Base-by-base conservation (phyloP, 2,888 invertebrate genomes). In the Agrotis clavis region DNA sequence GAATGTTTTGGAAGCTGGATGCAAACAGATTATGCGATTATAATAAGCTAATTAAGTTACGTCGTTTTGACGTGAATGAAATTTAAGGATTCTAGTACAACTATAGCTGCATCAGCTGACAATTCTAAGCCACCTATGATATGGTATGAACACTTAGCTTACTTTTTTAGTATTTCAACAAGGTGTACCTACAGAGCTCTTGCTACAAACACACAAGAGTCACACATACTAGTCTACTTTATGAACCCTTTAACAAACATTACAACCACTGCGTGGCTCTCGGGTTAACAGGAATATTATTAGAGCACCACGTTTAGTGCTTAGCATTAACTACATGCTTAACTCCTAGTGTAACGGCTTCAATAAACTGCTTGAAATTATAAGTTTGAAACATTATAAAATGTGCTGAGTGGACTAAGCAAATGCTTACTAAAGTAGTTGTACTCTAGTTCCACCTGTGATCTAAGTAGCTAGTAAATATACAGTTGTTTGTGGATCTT, bases 1-100 rank as follows among this genome's bases (percentile, higher is more conserved):
- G 21, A 60, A 70, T 83, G 76, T 69, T 82, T 72, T 57, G 67
- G 65, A 45, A 41, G 54, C 53, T 50, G 57, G 41, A 66, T 79
- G 60, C 50, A 66, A 48, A 61, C n/a, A 61, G 30, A 69, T 66
- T 77, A 57, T 65, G n/a, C 19, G 13, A n/a, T 80, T 41, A 45
- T 54, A 53, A 71, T 67, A 9, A 50, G 66, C 51, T 13, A 30
- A 2, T 16, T 25, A 11, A n/a, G 47, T 25, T 57, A 35, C n/a
- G n/a, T 18, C 35, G 14, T 48, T 57, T n/a, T 62, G 62, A 19
- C 19, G 9, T 69, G 18, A 47, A 53, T 67, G 0, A 25, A 47
- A 18, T 4, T 41, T 21, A 48, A 60, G 18, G 19, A 19, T 74
- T 30, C 4, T 16, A 25, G 18, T 41, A 59, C 5, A 60, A 60